Conservation (phyloP, 1,140 invertebrate species). For the Macrocentrus cingulum region DNA sequence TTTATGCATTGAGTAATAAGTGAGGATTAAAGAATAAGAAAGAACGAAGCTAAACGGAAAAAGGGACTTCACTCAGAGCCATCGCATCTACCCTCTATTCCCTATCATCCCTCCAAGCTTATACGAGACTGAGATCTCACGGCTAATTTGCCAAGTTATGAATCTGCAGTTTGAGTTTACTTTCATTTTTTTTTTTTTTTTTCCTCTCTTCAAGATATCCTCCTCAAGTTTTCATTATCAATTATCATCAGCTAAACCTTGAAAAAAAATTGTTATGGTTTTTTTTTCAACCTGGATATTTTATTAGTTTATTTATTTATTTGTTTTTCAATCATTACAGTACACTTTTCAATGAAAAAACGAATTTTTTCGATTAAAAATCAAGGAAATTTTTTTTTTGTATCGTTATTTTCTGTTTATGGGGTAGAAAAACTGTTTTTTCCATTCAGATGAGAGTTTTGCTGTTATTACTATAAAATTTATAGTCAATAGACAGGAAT, state of each 20-base stretch:
- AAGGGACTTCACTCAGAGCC: conserved; percentile 51
- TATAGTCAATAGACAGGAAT: too few species aligned
- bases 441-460: too few species aligned
- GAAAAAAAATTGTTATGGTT: neutral
- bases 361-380: too few species aligned
- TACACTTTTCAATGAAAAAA: too few species aligned
- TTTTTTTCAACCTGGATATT: too few species aligned
- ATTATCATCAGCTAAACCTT: neutral
- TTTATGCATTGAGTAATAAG: too few species aligned
- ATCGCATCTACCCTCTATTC: conserved; percentile 44
- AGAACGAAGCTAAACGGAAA: conserved; percentile 14
- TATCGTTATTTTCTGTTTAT: too few species aligned
- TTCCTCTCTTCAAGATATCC: conserved; percentile 1
- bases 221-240: neutral
- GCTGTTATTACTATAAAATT: too few species aligned
- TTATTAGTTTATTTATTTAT: too few species aligned
- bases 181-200: conserved; percentile 1
- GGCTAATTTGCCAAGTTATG: conserved; percentile 57
- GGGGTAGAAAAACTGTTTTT: too few species aligned
- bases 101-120: conserved; percentile 52
- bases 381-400: too few species aligned
- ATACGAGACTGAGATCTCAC: conserved; percentile 49
- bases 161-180: conserved; percentile 31
- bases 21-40: conserved; percentile 58
- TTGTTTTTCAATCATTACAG: too few species aligned